A percentile compares a stretch with the other conserved stretches of the same genome.
Evolutionary conservation across 2,888 invertebrate genomes (phyloP).

Genomic region (Phortica okadai): DNA sequence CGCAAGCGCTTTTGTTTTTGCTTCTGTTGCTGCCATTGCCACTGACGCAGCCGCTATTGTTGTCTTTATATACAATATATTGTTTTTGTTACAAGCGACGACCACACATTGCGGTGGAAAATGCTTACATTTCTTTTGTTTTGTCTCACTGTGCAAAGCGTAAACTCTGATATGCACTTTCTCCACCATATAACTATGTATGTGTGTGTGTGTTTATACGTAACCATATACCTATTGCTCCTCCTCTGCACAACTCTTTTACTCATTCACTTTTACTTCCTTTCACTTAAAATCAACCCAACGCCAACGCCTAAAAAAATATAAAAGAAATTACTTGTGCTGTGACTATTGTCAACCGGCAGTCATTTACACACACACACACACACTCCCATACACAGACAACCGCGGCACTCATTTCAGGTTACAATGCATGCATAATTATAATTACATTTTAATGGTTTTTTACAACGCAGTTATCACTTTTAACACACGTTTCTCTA

Average conservation of each 20-base stretch:
- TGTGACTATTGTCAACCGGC: slow-evolving; percentile 40
- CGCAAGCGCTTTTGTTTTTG: slow-evolving; percentile 47
- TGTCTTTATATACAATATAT: background rate
- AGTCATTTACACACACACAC: slow-evolving; percentile 4
- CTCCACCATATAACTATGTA: background rate
- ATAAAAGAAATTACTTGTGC: background rate
- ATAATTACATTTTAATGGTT: slow-evolving; percentile 56
- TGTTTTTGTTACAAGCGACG: background rate
- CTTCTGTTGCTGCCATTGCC: background rate
- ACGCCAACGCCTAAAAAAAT: background rate
- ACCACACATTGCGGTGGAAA: slow-evolving; percentile 10
- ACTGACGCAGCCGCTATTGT: background rate
- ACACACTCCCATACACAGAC: slow-evolving; percentile 20
- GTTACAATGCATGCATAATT: slow-evolving; percentile 50
- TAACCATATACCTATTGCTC: too few species aligned
- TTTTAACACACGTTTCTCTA: slow-evolving; percentile 19
- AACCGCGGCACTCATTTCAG: background rate
- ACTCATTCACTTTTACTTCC: background rate
- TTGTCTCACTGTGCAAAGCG: slow-evolving; percentile 10
- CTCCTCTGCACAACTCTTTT: too few species aligned
- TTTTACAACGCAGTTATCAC: slow-evolving; percentile 45
- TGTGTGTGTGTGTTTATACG: too few species aligned
- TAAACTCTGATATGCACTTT: background rate
- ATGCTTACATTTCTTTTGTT: slow-evolving; percentile 1
- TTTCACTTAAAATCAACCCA: background rate